These are phyloP conservation scores for Pseudomugil tenellus DNA, from an alignment of 2,797 vertebrate genomes.

Conservation along the genomic window DNA sequence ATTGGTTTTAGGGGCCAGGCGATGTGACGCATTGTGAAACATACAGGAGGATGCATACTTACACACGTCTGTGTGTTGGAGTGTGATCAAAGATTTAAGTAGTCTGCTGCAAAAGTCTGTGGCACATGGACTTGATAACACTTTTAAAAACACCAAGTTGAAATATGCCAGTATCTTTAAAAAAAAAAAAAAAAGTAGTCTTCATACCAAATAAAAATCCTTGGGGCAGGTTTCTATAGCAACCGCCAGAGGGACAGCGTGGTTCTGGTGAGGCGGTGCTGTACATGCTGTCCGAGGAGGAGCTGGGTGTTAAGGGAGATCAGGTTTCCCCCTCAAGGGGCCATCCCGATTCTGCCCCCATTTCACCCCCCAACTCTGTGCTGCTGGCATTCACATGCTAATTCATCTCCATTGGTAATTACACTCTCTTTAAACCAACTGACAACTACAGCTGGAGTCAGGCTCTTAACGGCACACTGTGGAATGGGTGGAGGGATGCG, in stretches of 20 bases:
- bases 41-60: constrained; percentile 63
- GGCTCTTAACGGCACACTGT: constrained; percentile 84
- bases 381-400: constrained; percentile 95
- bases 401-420: constrained; percentile 94
- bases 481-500: constrained; percentile 64
- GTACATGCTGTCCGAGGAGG: constrained; percentile 80
- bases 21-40: constrained; percentile 68
- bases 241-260: constrained; percentile 86
- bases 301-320: constrained; percentile 85
- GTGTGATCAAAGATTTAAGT: constrained; percentile 8
- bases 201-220: constrained; percentile 57
- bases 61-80: constrained; percentile 36
- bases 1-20: constrained; percentile 33
- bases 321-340: constrained; percentile 89
- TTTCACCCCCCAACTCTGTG: constrained; percentile 74
- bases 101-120: constrained; percentile 4
- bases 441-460: constrained; percentile 95
- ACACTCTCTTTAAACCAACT: constrained; percentile 92
- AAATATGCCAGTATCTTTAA: constrained; percentile 75
- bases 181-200: constrained; percentile 22
- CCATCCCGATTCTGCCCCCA: constrained; percentile 65
- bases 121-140: background rate
- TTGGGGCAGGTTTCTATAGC: constrained; percentile 87
- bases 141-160: constrained; percentile 22
- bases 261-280: constrained; percentile 82